Evolutionary conservation across 2,797 vertebrate genomes (phyloP).

Genomic region (Poeciliopsis turneri): DNA sequence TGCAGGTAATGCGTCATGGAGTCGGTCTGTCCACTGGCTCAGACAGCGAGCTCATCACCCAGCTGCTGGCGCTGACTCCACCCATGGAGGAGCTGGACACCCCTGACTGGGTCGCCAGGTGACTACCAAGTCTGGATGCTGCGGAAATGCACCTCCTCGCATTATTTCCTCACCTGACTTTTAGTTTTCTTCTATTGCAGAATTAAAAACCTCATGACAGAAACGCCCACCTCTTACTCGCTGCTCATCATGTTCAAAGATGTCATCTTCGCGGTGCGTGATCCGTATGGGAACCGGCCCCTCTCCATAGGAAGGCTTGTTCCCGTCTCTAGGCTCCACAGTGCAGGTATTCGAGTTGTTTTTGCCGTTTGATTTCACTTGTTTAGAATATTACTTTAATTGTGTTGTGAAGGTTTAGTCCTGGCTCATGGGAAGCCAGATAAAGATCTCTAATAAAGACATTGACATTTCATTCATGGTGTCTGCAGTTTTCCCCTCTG

Average conservation of each 20-base stretch:
- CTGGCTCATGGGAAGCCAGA: neutral
- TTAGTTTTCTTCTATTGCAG: slow-evolving; percentile 70
- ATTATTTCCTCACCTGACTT: neutral
- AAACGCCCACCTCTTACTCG: slow-evolving; percentile 95
- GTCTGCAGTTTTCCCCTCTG: slow-evolving; percentile 5
- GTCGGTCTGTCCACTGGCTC: slow-evolving; percentile 97
- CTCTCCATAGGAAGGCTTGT: slow-evolving; percentile 93
- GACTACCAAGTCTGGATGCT: slow-evolving; percentile 15
- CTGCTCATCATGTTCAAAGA: slow-evolving; percentile 96
- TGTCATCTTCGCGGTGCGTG: slow-evolving; percentile 94
- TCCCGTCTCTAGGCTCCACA: slow-evolving; percentile 88
- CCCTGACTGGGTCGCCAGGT: slow-evolving; percentile 98
- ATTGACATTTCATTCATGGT: neutral
- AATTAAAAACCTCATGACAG: slow-evolving; percentile 96
- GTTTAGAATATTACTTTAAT: neutral
- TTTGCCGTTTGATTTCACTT: neutral
- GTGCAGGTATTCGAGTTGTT: slow-evolving; percentile 78
- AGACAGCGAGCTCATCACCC: slow-evolving; percentile 97
- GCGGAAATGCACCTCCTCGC: neutral
- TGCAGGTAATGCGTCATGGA: slow-evolving; percentile 94
- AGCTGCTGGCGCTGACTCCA: slow-evolving; percentile 94
- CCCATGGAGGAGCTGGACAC: slow-evolving; percentile 90
- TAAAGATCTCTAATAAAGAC: neutral
- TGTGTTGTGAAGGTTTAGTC: neutral
- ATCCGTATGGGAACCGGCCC: slow-evolving; percentile 96